These are phyloP conservation scores for Cephalopterus ornatus DNA, from an alignment of 2,113 vertebrate species.

Conservation along the genomic window DNA sequence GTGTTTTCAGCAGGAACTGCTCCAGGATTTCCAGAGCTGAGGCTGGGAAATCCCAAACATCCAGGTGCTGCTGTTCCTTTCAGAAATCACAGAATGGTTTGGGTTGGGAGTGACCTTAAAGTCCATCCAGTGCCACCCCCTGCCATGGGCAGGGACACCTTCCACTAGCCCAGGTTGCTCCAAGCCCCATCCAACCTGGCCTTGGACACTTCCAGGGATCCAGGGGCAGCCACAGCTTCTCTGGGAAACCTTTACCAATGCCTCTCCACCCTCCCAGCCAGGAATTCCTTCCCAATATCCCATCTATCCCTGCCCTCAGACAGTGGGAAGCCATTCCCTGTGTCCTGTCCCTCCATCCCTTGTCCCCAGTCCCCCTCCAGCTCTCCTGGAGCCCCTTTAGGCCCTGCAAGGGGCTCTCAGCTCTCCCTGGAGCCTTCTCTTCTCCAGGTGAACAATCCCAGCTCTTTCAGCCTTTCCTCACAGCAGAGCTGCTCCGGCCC, in stretches of 20 bases:
- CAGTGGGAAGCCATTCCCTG: not conserved
- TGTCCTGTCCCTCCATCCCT: accelerated
- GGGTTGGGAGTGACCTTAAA: not conserved
- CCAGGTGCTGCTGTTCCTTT: not conserved
- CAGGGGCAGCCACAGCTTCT: not conserved
- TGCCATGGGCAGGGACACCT: not conserved
- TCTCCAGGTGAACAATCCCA: not conserved
- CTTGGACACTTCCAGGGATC: not conserved
- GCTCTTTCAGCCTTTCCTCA: not conserved
- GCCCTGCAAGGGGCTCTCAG: not conserved
- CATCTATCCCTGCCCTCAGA: accelerated
- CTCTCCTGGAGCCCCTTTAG: not conserved
- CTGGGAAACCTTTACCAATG: not conserved
- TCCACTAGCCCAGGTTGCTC: not conserved
- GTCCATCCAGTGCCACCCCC: accelerated
- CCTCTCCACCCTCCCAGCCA: not conserved
- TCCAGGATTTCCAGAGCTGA: not conserved
- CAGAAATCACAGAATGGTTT: not conserved
- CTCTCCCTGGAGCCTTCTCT: not conserved
- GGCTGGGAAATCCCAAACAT: not conserved
- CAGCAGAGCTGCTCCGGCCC: not conserved
- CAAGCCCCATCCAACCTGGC: not conserved
- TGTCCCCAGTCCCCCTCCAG: not conserved
- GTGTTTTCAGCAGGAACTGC: not conserved
- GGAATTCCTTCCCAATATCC: not conserved